Evolutionary conservation across 92 coral and sea anemone genomes (phyloP), one percentile per base, ranked within the genome.

Genomic region (Epizoanthus rinbou): DNA sequence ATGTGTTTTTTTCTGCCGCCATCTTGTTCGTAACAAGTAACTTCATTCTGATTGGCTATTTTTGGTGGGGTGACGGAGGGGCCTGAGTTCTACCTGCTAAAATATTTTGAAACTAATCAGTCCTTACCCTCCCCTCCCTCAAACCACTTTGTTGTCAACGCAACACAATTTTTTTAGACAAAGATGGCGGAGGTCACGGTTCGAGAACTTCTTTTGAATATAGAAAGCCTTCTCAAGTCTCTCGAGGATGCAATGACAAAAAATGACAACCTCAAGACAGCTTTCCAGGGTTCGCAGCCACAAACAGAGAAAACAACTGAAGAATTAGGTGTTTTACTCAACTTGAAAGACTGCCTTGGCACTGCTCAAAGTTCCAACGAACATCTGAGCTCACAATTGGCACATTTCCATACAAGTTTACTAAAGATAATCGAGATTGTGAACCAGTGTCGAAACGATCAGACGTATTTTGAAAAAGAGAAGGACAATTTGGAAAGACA

Each of bases 391-490:
- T 23, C 84, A 14, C 89, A 88, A 53, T 86, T 91, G 22, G 72
- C 80, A 15, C 50, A 82, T n/a, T 91, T 91, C 80, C 89, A 88
- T 53, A 62, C 89, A n/a, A 85, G 85, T 13, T 81, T 91, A 19
- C 71, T 64, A 70, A 73, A 83, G 21, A 35, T 88, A 52, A 76
- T 85, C 31, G 85, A 81, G 39, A 70, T 45, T 28, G 73, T 71
- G 13, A 66, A 69, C 14, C 53, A 50, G 63, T 88, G 63, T 65
- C 83, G 28, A 37, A 62, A 39, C 4, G 70, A 78, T 50, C 59
- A 78, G 66, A 78, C 35, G 4, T 62, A 78, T 63, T 78, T 78
- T 78, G 82, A 78, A 41, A 78, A 53, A n/a, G 76, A 81, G 62
- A 81, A 23, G 23, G 64, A 67, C 21, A 59, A 63, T 35, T 70